Evolutionary conservation across 2,797 vertebrate species (phyloP), one percentile per base, ranked within the genome.

Genomic region (Hyperoplus immaculatus): DNA sequence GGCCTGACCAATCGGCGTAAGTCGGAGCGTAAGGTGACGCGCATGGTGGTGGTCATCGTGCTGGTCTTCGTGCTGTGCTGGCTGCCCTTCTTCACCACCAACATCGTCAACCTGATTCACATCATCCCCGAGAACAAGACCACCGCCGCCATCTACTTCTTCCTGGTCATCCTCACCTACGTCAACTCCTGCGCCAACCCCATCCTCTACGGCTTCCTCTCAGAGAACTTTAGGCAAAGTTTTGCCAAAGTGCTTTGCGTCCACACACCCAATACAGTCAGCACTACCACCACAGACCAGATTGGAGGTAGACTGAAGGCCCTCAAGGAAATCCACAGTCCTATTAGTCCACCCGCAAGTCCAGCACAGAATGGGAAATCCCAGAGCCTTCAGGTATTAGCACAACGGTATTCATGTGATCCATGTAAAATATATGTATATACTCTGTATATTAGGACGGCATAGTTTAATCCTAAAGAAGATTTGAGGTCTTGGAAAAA

Each of bases 101-200:
- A 99, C 94, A 96, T 98, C 0, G 90, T 98, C 85, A 99, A 99
- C 89, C 89, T 97, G 81, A 88, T 97, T n/a, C 77, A 96, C 53
- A 95, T 93, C 5, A 95, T 99, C 85, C 97, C 97, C 0, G 96
- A 97, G 58, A 95, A 91, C 66, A 94, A 93, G 0, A 75, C 88
- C 13, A 93, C 92, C 10, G 94, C 95, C 0, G 91, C 94, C 0
- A 58, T 97, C 50, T 98, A 97, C 93, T 98, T 97, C 90, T 96
- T 95, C 12, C 85, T 95, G 76, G 97, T 98, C 75, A 94, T 97
- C 80, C 93, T 99, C 58, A 97, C 97, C 75, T 98, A 99, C 0
- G 96, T 97, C 87, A 99, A 98, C 93, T 99, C 97, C 91, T 99
- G 97, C 4, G 97, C 97, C 92, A 99, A 99, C 88, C 98, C 97